Evolutionary conservation across 1,140 invertebrate species (phyloP).

Genomic region (Neodiprion virginianus): DNA sequence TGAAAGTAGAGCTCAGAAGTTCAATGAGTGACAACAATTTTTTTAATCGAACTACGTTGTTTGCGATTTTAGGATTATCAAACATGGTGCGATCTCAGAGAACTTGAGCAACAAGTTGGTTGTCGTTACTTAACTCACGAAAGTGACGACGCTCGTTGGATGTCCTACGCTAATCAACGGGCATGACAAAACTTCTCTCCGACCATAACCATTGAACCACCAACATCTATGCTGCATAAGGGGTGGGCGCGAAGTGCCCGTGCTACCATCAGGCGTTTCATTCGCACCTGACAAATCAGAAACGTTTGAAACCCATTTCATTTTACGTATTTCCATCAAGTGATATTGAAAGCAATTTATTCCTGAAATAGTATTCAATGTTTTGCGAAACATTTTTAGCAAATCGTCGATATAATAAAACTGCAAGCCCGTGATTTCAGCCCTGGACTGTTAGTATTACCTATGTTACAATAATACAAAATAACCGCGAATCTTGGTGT

Average conservation of each 20-base stretch:
- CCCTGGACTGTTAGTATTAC: too few relatives aligned
- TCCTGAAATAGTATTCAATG: slow-evolving; percentile 7
- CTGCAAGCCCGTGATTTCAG: too few relatives aligned
- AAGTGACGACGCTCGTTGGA: slow-evolving; percentile 94
- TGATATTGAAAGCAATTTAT: slow-evolving; percentile 6
- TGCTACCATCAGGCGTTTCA: slow-evolving; percentile 54
- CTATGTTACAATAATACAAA: too few relatives aligned
- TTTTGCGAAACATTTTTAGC: too few relatives aligned
- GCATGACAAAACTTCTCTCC: slow-evolving; percentile 54
- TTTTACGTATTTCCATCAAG: background rate
- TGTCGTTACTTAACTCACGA: slow-evolving; percentile 93
- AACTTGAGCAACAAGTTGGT: slow-evolving; percentile 84
- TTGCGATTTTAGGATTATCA: slow-evolving; percentile 80
- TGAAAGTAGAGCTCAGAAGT: slow-evolving; percentile 6
- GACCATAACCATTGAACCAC: slow-evolving; percentile 42
- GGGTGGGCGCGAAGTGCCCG: slow-evolving; percentile 55
- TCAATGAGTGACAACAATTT: slow-evolving; percentile 16
- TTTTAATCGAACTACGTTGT: slow-evolving; percentile 25
- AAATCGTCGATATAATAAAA: too few relatives aligned
- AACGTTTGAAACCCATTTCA: background rate
- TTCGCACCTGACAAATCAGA: slow-evolving; percentile 48
- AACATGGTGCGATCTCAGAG: slow-evolving; percentile 93
- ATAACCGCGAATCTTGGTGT: too few relatives aligned
- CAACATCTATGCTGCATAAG: slow-evolving; percentile 44
- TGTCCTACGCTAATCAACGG: slow-evolving; percentile 56